A percentile compares a stretch with the other conserved stretches of the same genome.
Evolutionary conservation across 2,113 vertebrate species (phyloP).

Genomic region (Aptenodytes forsteri): DNA sequence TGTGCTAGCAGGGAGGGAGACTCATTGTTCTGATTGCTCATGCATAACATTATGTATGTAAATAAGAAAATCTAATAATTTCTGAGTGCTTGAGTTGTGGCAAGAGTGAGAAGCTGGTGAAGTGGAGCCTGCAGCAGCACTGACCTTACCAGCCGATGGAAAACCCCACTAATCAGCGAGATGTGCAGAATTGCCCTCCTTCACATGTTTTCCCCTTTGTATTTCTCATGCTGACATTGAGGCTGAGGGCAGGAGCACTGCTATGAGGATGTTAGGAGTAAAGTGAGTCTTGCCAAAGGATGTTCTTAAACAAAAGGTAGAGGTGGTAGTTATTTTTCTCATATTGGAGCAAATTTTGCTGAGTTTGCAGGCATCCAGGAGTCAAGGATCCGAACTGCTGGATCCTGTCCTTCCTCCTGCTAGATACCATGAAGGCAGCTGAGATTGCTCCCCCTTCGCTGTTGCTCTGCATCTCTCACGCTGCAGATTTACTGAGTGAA

Average conservation of each 20-base stretch:
- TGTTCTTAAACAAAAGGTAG: neutral
- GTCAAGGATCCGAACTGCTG: neutral
- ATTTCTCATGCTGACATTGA: neutral
- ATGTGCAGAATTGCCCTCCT: neutral
- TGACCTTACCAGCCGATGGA: neutral
- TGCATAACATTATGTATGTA: neutral
- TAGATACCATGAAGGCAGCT: neutral
- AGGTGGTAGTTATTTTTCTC: neutral
- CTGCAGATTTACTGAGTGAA: neutral
- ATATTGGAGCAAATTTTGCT: neutral
- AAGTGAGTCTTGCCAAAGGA: neutral
- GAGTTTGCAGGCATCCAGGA: neutral
- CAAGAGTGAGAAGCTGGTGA: neutral
- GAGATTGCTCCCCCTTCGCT: neutral
- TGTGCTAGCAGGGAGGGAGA: neutral
- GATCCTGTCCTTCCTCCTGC: neutral
- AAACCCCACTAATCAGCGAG: neutral
- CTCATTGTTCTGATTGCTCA: neutral
- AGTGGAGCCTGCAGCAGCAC: neutral
- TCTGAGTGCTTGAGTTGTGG: neutral
- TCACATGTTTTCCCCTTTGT: rapidly evolving
- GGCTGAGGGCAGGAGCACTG: neutral
- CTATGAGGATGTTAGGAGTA: neutral
- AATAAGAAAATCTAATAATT: slow-evolving; percentile 21
- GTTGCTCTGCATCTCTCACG: neutral